Percentiles rank a stretch among this genome's conserved stretches.
phyloP scores from a whole-genome alignment of 2,797 vertebrate species.

The Vipera latastei region DNA sequence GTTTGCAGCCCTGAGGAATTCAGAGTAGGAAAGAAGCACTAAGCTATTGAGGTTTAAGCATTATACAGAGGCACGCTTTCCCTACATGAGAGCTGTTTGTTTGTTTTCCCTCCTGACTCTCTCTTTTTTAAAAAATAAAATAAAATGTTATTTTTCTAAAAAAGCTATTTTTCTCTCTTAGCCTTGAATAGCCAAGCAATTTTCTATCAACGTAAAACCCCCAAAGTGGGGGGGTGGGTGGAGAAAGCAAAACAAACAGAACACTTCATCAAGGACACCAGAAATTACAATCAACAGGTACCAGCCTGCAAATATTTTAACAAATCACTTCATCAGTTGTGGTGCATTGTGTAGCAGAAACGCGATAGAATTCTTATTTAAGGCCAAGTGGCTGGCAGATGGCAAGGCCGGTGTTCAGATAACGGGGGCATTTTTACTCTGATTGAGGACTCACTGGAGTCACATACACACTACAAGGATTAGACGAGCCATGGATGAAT shows the following conservation, averaged over 20 bases:
- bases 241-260: constrained; percentile 30
- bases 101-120: neutral
- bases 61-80: neutral
- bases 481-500: neutral
- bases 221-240: too few relatives aligned
- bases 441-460: neutral
- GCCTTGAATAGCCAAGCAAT: constrained; percentile 51
- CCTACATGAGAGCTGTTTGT: neutral
- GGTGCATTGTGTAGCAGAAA: neutral
- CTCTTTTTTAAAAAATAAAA: neutral
- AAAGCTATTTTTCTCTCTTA: neutral
- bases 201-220: constrained; percentile 35
- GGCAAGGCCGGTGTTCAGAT: neutral
- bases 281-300: constrained; percentile 47
- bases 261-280: constrained; percentile 41
- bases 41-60: neutral
- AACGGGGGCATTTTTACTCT: neutral
- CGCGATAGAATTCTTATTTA: neutral
- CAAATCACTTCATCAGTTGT: neutral
- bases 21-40: neutral
- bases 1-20: neutral
- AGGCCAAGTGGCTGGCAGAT: neutral
- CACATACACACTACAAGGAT: neutral
- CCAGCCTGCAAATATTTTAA: constrained; percentile 12
- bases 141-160: neutral